Conservation (phyloP, 2,113 vertebrate species). For the Capreolus pygargus region DNA sequence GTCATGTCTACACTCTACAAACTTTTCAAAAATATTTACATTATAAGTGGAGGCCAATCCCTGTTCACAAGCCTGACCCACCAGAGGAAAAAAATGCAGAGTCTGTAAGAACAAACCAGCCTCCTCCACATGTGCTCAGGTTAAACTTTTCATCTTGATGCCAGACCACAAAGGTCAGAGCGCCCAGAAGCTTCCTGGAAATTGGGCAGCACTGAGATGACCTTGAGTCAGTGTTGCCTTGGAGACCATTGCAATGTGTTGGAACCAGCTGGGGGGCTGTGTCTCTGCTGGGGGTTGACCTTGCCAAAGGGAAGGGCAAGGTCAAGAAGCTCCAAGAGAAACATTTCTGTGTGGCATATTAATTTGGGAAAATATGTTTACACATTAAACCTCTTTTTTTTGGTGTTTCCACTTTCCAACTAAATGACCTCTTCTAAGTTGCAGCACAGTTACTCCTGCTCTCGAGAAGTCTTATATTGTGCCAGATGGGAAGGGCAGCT, state of each 20-base stretch:
- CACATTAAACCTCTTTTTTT: neutral
- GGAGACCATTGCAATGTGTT: constrained; percentile 42
- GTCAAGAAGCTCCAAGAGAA: constrained; percentile 12
- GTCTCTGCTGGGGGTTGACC: neutral
- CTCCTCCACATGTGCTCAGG: neutral
- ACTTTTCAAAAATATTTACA: constrained; percentile 64
- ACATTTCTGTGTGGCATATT: neutral
- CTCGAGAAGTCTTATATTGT: neutral
- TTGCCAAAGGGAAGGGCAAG: constrained; percentile 48
- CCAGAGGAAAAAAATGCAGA: constrained; percentile 26
- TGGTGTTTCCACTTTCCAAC: neutral
- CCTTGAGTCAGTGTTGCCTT: constrained; percentile 40
- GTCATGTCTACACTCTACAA: constrained; percentile 32
- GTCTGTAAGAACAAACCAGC: neutral
- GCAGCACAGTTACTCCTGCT: neutral
- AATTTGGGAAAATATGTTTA: constrained; percentile 24
- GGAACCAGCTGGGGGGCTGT: neutral
- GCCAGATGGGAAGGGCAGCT: neutral
- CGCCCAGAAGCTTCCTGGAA: constrained; percentile 50
- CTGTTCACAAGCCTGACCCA: neutral
- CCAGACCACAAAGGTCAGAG: constrained; percentile 1
- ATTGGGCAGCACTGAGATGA: constrained; percentile 30
- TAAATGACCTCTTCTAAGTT: neutral
- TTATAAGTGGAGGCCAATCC: neutral
- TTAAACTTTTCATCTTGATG: neutral